phyloP scores from a whole-genome alignment of 1,140 invertebrate genomes.

The Eumaeus atala region DNA sequence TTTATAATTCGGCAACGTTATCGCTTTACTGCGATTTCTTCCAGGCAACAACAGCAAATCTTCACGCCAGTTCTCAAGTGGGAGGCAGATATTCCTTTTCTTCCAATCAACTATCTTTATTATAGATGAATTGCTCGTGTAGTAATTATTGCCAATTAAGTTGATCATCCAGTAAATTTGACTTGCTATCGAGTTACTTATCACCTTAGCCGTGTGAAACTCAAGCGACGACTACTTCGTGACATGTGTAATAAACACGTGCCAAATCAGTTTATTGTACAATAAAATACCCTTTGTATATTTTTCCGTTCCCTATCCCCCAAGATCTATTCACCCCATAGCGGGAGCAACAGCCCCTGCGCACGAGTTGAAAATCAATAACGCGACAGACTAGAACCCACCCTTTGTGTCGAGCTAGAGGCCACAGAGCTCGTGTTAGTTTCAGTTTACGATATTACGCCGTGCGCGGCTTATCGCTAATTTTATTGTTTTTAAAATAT shows the following conservation, averaged over 20 bases:
- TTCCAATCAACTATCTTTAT: too few relatives aligned
- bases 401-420: constrained; percentile 28
- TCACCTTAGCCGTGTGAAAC: not conserved
- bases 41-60: too few relatives aligned
- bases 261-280: constrained; percentile 16
- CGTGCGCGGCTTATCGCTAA: constrained; percentile 49
- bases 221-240: not conserved
- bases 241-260: constrained; percentile 3
- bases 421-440: constrained; percentile 25
- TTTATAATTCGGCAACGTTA: too few relatives aligned
- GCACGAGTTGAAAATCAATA: constrained; percentile 64
- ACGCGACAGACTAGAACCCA: constrained; percentile 24
- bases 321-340: constrained; percentile 1
- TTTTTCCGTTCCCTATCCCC: constrained; percentile 20
- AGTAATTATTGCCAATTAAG: too few relatives aligned
- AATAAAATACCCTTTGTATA: constrained; percentile 32
- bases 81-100: too few relatives aligned
- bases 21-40: too few relatives aligned
- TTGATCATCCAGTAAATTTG: too few relatives aligned
- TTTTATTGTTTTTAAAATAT: constrained; percentile 66
- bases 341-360: constrained; percentile 46
- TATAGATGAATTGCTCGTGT: too few relatives aligned
- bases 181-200: too few relatives aligned
- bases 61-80: too few relatives aligned
- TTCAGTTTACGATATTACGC: constrained; percentile 34